These are phyloP conservation scores for Alauda arvensis DNA, from an alignment of 2,797 vertebrate species.

Conservation along the genomic window DNA sequence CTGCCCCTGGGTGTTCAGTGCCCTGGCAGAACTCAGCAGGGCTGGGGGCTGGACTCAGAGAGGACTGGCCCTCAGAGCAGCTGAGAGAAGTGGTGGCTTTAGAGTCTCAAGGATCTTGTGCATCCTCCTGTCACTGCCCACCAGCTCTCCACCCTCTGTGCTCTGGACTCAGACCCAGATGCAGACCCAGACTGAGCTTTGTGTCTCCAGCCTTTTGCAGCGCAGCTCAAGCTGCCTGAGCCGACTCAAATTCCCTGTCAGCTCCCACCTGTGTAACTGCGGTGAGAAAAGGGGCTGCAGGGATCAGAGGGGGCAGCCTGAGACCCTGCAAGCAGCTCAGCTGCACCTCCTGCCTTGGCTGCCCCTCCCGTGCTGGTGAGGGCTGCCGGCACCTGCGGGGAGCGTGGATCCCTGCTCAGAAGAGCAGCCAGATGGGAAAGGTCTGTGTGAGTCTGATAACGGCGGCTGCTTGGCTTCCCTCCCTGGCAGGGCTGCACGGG, in stretches of 20 bases:
- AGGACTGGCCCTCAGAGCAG: neutral
- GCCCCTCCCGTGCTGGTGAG: neutral
- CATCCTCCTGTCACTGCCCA: neutral
- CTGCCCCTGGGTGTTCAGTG: neutral
- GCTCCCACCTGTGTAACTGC: neutral
- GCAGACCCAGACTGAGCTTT: neutral
- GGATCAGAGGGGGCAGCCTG: neutral
- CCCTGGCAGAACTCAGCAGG: neutral
- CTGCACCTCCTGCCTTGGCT: neutral
- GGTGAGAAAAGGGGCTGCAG: neutral
- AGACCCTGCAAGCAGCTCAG: neutral
- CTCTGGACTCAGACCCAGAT: neutral
- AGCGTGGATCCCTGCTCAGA: neutral
- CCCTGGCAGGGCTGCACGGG: neutral
- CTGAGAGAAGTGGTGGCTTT: neutral
- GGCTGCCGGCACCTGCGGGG: neutral
- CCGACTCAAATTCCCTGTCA: neutral
- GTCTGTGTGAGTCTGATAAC: constrained; percentile 20
- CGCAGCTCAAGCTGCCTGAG: neutral
- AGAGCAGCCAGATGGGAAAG: constrained; percentile 31
- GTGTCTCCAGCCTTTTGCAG: neutral
- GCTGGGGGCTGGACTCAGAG: neutral
- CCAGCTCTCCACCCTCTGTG: neutral
- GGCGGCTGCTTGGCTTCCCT: constrained; percentile 9
- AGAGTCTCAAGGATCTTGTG: neutral